Evolutionary conservation across 2,797 vertebrate species (phyloP), one percentile per base, ranked within the genome.

Genomic region (Sus cebifrons): DNA sequence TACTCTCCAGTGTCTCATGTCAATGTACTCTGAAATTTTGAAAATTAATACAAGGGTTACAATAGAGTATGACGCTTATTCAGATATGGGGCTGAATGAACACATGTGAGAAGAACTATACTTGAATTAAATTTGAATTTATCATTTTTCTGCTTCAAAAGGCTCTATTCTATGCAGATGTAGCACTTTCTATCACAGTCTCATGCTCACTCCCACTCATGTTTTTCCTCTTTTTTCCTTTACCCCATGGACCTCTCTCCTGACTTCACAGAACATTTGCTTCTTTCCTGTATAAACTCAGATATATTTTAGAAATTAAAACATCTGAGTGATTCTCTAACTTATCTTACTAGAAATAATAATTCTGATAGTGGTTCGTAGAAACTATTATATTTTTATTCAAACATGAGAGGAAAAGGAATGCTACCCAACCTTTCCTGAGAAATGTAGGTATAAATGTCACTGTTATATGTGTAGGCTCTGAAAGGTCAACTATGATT

Each of bases 251-350:
- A 15, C 52, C 56, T 95, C 14, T 70, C 67, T 27, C 32, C 58
- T n/a, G 5, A 77, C n/a, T 71, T 92, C 77, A 83, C 11, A 54
- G 73, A 62, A 52, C 32, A 81, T 64, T 75, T 88, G 9, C 16
- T 82, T 82, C 75, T 81, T 89, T 90, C 23, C n/a, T 84, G 2
- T 18, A 25, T 75, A 18, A 87, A 91, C n/a, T 52, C 36, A 73
- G 40, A 60, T 32, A 71, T 16, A 86, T 23, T 91, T 89, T 60
- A n/a, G 56, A 96, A 84, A 89, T 25, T 11, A 88, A 95, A 92
- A 62, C 21, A 67, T 2, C 14, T 70, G 49, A 4, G 44, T 92
- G 27, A 11, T 65, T 89, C 52, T 40, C 18, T 68, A 65, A 62
- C 81, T 15, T 1, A 54, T 75, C 13, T 94, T 86, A 44, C 44